Conservation (phyloP, 2,113 vertebrate genomes). For the Lepus europaeus region DNA sequence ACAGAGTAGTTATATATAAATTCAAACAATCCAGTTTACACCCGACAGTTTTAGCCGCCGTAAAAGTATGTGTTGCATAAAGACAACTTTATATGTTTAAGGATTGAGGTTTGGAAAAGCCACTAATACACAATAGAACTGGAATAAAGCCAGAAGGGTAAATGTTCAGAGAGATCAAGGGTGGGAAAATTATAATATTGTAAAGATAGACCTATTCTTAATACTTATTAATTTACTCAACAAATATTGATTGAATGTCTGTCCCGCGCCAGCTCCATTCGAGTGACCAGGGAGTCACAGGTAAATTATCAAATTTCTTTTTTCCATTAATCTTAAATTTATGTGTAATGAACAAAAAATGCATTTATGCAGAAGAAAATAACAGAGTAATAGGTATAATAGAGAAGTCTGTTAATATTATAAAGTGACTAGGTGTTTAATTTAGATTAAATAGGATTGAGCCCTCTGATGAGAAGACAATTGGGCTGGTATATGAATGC, state of each 20-base stretch:
- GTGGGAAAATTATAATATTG: neutral
- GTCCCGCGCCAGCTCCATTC: neutral
- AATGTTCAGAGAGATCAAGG: neutral
- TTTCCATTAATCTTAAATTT: neutral
- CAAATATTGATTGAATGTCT: neutral
- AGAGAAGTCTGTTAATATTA: neutral
- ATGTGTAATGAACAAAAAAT: neutral
- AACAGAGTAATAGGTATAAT: neutral
- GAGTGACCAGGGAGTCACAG: neutral
- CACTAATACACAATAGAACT: neutral
- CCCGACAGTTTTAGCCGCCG: neutral
- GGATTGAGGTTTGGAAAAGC: neutral
- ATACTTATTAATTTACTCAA: neutral
- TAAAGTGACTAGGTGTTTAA: neutral
- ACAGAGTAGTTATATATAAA: neutral
- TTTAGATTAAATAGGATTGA: neutral
- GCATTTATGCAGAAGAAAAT: neutral
- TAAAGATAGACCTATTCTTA: neutral
- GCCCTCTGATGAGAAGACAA: neutral
- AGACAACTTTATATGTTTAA: neutral
- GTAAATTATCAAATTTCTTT: neutral
- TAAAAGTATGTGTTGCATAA: neutral
- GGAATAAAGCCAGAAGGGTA: neutral
- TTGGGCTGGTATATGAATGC: neutral
- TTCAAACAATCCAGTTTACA: neutral